phyloP scores from a whole-genome alignment of 2,113 vertebrate species.

The Pelobates fuscus region DNA sequence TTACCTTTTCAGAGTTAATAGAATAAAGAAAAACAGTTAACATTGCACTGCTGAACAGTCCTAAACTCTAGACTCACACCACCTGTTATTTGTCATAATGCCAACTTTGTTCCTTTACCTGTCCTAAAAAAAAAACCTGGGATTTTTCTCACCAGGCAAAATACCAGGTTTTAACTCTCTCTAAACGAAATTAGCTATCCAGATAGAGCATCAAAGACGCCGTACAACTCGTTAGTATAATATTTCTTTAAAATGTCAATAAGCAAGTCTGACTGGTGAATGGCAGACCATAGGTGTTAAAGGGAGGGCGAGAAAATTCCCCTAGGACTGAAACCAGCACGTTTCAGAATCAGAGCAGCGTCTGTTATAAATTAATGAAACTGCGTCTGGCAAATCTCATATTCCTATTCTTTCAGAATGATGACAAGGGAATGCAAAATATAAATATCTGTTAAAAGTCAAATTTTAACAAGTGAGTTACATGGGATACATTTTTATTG shows the following conservation, averaged over 20 bases:
- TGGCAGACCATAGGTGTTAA: constrained; percentile 48
- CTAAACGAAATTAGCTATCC: constrained; percentile 45
- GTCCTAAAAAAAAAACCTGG: constrained; percentile 23
- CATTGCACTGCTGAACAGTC: background rate
- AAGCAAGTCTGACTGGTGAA: constrained; percentile 49
- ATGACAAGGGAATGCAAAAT: constrained; percentile 51
- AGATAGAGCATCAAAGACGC: constrained; percentile 47
- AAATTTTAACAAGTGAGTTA: constrained; percentile 47
- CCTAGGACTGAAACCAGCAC: constrained; percentile 42
- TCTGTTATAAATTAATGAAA: constrained; percentile 50
- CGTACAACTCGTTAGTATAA: constrained; percentile 46
- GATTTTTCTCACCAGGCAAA: constrained; percentile 40
- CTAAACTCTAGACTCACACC: constrained; percentile 2
- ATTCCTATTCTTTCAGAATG: constrained; percentile 46
- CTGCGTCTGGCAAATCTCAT: constrained; percentile 46
- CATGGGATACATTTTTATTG: constrained; percentile 49
- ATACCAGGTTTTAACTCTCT: constrained; percentile 41
- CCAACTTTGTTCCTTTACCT: constrained; percentile 24
- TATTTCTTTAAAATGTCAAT: constrained; percentile 50
- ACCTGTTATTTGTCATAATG: constrained; percentile 39
- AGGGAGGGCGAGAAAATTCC: constrained; percentile 42
- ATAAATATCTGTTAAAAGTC: constrained; percentile 52
- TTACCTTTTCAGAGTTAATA: background rate
- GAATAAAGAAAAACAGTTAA: background rate
- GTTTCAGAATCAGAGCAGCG: constrained; percentile 46